A percentile compares a stretch with the other conserved stretches of the same genome.
Evolutionary conservation across 2,888 invertebrate species (phyloP).

Genomic region (Athrips mouffetella): DNA sequence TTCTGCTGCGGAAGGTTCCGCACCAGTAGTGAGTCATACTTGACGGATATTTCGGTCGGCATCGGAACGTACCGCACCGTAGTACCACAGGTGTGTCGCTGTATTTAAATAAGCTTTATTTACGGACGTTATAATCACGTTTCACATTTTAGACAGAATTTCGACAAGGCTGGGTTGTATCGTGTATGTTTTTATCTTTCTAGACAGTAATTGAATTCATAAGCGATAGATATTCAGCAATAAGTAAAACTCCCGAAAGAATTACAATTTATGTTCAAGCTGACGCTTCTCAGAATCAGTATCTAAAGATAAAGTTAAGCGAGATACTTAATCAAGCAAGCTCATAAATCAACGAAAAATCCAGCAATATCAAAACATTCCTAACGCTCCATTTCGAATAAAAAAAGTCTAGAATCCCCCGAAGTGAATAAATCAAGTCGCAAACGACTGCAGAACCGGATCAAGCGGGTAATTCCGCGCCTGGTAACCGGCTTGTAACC

Average conservation of each 20-base stretch:
- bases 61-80: too few species aligned
- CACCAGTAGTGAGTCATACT: too few species aligned
- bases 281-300: background rate
- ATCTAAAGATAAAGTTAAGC: slow-evolving; percentile 6
- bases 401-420: slow-evolving; percentile 28
- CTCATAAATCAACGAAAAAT: slow-evolving; percentile 18
- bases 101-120: slow-evolving; percentile 42
- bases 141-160: slow-evolving; percentile 26
- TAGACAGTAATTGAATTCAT: too few species aligned
- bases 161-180: too few species aligned
- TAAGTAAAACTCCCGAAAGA: too few species aligned
- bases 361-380: slow-evolving; percentile 24
- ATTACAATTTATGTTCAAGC: too few species aligned
- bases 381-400: slow-evolving; percentile 19
- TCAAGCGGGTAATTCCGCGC: slow-evolving; percentile 64
- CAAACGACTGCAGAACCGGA: slow-evolving; percentile 66
- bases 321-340: slow-evolving; percentile 13
- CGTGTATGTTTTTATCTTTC: too few species aligned
- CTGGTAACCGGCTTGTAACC: slow-evolving; percentile 63
- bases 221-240: too few species aligned
- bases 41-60: too few species aligned
- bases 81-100: too few species aligned
- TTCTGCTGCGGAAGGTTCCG: too few species aligned
- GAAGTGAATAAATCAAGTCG: slow-evolving; percentile 68
- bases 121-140: slow-evolving; percentile 14